Evolutionary conservation across 2,888 invertebrate genomes (phyloP).

Genomic region (Ypsolopha scabrella): DNA sequence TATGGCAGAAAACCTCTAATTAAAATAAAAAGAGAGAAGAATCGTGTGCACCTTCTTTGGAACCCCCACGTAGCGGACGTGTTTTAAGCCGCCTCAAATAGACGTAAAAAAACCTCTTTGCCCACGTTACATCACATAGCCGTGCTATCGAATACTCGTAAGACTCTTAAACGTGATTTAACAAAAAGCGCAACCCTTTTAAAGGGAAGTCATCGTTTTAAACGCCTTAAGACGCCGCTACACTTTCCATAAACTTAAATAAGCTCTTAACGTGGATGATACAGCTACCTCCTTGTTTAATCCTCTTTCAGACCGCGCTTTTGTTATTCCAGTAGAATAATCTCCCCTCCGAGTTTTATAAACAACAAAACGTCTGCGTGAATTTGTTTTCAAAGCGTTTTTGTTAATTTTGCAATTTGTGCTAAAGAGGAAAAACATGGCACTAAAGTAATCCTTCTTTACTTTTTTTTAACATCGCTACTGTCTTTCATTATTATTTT

Average conservation of each 20-base stretch:
- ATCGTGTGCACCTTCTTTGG: constrained; percentile 28
- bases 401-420: constrained; percentile 42
- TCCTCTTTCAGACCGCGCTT: constrained; percentile 55
- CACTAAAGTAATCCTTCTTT: neutral
- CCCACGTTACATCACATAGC: constrained; percentile 42
- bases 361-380: constrained; percentile 36
- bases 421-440: constrained; percentile 4
- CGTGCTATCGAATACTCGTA: constrained; percentile 40
- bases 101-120: constrained; percentile 21
- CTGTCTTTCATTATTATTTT: too few relatives aligned
- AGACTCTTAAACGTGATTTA: constrained; percentile 47
- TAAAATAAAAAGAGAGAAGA: constrained; percentile 50
- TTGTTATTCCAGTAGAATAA: constrained; percentile 56
- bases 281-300: constrained; percentile 57
- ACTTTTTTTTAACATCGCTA: neutral
- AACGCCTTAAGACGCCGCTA: constrained; percentile 50
- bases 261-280: constrained; percentile 60
- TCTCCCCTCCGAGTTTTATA: constrained; percentile 45
- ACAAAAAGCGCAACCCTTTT: constrained; percentile 67
- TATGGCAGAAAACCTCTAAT: constrained; percentile 49
- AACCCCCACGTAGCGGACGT: constrained; percentile 54
- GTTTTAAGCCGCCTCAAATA: constrained; percentile 32
- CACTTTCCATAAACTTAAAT: constrained; percentile 64
- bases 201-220: constrained; percentile 56
- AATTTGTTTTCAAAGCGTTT: constrained; percentile 38